These are phyloP conservation scores for Lagopus leucura DNA, from an alignment of 2,113 vertebrate genomes.

Conservation along the genomic window DNA sequence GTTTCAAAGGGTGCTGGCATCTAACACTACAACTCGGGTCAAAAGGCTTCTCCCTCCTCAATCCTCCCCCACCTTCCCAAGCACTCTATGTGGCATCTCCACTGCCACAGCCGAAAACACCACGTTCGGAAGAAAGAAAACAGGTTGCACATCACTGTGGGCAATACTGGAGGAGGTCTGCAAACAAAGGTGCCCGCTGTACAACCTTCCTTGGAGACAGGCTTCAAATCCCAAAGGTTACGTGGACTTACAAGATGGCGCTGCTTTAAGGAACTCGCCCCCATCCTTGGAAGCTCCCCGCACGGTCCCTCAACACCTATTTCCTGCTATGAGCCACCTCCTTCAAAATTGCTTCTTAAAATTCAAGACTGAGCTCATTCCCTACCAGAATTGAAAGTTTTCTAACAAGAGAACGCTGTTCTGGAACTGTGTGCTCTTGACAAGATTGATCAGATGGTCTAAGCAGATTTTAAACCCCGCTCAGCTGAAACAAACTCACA, in stretches of 20 bases:
- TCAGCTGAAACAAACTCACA: constrained; percentile 55
- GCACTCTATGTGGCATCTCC: not conserved
- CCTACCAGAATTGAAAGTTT: constrained; percentile 11
- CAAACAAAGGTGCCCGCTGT: not conserved
- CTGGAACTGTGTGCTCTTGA: constrained; percentile 58
- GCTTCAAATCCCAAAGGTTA: not conserved
- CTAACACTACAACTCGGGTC: not conserved
- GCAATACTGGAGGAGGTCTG: not conserved
- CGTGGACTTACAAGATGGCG: not conserved
- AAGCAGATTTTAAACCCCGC: constrained; percentile 58
- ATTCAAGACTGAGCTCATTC: not conserved
- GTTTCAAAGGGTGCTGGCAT: not conserved
- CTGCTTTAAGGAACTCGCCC: not conserved
- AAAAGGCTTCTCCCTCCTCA: not conserved
- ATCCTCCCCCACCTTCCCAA: not conserved
- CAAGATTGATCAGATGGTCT: constrained; percentile 56
- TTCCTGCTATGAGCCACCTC: not conserved
- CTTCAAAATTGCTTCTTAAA: not conserved
- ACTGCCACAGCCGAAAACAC: not conserved
- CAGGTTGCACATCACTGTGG: not conserved
- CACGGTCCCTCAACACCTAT: not conserved
- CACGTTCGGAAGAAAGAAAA: accelerated
- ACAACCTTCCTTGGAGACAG: not conserved
- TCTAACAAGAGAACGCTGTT: constrained; percentile 32
- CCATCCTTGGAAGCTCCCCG: not conserved